A percentile compares a stretch with the other conserved stretches of the same genome.
Conservation (phyloP, 2,113 vertebrate species). For the Camarhynchus parvulus region DNA sequence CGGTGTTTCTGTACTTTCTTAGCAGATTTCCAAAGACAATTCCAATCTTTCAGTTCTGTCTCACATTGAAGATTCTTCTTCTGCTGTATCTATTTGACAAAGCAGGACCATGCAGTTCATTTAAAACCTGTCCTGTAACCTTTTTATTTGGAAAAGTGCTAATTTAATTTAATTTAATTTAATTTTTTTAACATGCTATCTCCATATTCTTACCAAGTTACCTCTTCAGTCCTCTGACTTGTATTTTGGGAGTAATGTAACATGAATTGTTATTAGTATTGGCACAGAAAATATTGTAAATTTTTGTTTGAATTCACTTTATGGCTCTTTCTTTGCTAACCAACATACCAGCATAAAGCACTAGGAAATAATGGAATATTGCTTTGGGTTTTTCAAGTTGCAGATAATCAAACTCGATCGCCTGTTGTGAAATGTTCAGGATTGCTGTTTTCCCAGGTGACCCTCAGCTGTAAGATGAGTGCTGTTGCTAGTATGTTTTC, state of each 20-base stretch:
- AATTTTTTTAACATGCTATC: background rate
- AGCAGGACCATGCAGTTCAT: background rate
- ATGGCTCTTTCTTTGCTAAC: constrained; percentile 5
- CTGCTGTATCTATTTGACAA: background rate
- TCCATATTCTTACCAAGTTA: background rate
- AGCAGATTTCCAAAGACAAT: background rate
- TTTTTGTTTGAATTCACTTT: background rate
- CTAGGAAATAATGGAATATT: background rate
- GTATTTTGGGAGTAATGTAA: background rate
- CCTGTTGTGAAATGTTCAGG: background rate
- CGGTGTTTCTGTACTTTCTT: background rate
- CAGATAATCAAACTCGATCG: background rate
- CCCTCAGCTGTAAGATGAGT: background rate
- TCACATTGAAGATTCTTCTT: background rate
- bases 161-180: background rate
- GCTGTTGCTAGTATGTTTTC: background rate
- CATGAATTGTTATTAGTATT: background rate
- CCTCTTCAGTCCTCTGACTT: background rate
- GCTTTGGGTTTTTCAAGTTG: background rate
- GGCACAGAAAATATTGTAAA: background rate
- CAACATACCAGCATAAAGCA: background rate
- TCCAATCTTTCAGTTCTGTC: background rate
- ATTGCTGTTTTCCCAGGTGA: background rate
- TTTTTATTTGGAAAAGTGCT: background rate
- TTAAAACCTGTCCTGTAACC: background rate